Percentiles rank a stretch among this genome's conserved stretches.
phyloP scores from a whole-genome alignment of 2,888 invertebrate species.

The Augochlorella aurata region DNA sequence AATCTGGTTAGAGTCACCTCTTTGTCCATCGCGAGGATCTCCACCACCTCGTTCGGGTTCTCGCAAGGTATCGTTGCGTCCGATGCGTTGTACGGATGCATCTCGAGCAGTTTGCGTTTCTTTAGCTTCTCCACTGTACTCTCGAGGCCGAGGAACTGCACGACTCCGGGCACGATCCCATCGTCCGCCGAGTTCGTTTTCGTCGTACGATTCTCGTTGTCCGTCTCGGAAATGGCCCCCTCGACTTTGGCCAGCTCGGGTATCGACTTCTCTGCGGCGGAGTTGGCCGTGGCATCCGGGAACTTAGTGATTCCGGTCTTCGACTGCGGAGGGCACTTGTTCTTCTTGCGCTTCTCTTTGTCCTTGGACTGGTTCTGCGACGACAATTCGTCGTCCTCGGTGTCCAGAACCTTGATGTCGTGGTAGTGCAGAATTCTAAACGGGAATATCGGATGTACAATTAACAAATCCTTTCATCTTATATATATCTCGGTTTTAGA shows the following conservation, averaged over 20 bases:
- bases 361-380: slow-evolving; percentile 69
- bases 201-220: slow-evolving; percentile 60
- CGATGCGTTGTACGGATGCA: slow-evolving; percentile 64
- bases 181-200: slow-evolving; percentile 56
- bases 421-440: slow-evolving; percentile 89
- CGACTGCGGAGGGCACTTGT: slow-evolving; percentile 38
- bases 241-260: slow-evolving; percentile 74
- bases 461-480: too few relatives aligned
- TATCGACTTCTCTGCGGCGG: slow-evolving; percentile 72
- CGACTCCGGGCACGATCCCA: slow-evolving; percentile 53
- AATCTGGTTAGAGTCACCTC: slow-evolving; percentile 85
- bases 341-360: slow-evolving; percentile 70
- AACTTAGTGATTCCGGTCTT: slow-evolving; percentile 71
- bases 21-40: slow-evolving; percentile 83
- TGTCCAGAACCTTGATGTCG: slow-evolving; percentile 87
- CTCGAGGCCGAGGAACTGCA: slow-evolving; percentile 74
- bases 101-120: slow-evolving; percentile 78
- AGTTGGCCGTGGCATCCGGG: slow-evolving; percentile 72
- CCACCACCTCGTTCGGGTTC: slow-evolving; percentile 74
- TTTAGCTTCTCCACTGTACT: slow-evolving; percentile 79
- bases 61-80: slow-evolving; percentile 62
- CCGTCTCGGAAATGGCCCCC: slow-evolving; percentile 61
- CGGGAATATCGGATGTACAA: not conserved
- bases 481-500: not conserved
- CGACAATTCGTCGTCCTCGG: slow-evolving; percentile 82